phyloP scores from a whole-genome alignment of 2,888 invertebrate species.

The Ichneumoninae sp. region DNA sequence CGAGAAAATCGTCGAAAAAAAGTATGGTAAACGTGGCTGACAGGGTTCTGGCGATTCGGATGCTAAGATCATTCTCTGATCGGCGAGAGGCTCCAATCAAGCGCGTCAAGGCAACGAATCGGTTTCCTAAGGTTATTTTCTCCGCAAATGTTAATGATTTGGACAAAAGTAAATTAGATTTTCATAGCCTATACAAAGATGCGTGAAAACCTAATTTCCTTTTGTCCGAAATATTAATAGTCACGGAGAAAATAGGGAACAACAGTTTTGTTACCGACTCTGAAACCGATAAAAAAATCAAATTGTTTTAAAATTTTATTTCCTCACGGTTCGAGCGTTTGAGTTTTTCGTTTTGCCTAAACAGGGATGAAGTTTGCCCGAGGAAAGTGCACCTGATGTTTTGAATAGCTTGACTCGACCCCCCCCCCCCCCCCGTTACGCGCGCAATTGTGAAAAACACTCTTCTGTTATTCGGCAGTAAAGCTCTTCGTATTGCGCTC shows the following conservation, averaged over 20 bases:
- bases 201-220: too few species aligned
- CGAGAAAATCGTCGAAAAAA: background rate
- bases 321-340: background rate
- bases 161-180: too few species aligned
- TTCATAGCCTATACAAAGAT: too few species aligned
- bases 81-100: too few species aligned
- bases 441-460: slow-evolving; percentile 33
- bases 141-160: too few species aligned
- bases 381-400: background rate
- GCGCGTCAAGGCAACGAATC: too few species aligned
- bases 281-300: background rate
- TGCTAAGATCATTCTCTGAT: background rate
- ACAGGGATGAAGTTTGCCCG: background rate
- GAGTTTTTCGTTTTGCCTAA: background rate
- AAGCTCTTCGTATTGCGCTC: slow-evolving; percentile 31
- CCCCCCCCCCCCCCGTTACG: too few species aligned
- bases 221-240: too few species aligned
- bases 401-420: slow-evolving; percentile 16
- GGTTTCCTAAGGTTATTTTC: too few species aligned
- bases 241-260: too few species aligned
- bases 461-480: slow-evolving; percentile 48
- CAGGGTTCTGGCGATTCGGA: background rate
- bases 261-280: background rate
- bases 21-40: background rate
- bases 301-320: background rate